Conservation (phyloP, 2,888 invertebrate genomes). For the Lepidochrysops patricia region DNA sequence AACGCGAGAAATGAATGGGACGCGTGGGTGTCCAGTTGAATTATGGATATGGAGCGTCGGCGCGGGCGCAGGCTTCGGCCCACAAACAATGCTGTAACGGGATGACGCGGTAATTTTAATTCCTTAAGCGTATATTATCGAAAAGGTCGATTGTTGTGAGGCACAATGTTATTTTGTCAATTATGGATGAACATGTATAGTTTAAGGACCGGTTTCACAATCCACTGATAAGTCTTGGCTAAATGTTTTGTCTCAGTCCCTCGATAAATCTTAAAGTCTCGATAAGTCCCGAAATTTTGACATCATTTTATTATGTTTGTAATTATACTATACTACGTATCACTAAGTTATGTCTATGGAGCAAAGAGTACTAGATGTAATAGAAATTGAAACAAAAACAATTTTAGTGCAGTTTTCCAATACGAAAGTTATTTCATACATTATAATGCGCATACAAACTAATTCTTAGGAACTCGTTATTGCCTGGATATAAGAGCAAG, state of each 20-base stretch:
- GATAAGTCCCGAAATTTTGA: too few species aligned
- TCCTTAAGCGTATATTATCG: constrained; percentile 40
- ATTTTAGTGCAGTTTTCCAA: background rate
- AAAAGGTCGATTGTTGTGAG: constrained; percentile 31
- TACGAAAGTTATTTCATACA: constrained; percentile 4
- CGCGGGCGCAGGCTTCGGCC: constrained; percentile 35
- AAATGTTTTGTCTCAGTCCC: too few species aligned
- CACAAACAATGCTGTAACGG: constrained; percentile 65
- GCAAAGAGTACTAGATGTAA: background rate
- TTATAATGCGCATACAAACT: constrained; percentile 12
- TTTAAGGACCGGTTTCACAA: background rate
- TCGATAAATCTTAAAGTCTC: too few species aligned
- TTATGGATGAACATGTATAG: background rate
- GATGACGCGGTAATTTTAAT: constrained; percentile 49
- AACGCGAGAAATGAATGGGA: constrained; percentile 47
- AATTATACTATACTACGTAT: too few species aligned
- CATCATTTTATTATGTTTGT: too few species aligned
- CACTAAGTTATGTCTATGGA: background rate
- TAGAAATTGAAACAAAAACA: background rate
- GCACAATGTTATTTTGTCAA: background rate
- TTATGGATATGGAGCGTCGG: constrained; percentile 64
- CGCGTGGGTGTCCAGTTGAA: constrained; percentile 52
- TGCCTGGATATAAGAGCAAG: constrained; percentile 22
- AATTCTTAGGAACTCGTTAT: constrained; percentile 17
- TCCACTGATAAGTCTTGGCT: too few species aligned